phyloP scores from a whole-genome alignment of 2,113 vertebrate genomes.

The Actenoides hombroni region DNA sequence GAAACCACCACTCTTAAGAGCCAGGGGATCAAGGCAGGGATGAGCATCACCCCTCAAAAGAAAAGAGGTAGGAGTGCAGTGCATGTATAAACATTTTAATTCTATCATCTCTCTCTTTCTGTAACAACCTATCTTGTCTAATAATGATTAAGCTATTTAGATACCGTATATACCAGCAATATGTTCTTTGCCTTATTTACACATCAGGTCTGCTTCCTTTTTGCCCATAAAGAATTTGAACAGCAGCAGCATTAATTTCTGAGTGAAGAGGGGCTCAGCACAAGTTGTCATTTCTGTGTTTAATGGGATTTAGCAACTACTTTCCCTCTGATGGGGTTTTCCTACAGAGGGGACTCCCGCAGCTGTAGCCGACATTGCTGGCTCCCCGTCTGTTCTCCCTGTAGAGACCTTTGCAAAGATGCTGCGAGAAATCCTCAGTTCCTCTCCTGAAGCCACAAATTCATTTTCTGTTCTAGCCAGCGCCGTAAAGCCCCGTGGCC shows the following conservation, averaged over 20 bases:
- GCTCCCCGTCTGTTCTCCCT: neutral
- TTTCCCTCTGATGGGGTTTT: neutral
- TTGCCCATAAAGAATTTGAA: neutral
- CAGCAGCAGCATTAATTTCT: neutral
- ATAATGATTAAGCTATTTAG: neutral
- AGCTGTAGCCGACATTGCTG: neutral
- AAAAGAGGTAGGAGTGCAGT: neutral
- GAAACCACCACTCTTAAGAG: neutral
- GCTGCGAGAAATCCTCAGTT: neutral
- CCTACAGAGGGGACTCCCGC: neutral
- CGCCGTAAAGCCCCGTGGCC: accelerated
- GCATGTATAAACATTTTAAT: neutral
- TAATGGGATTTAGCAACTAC: neutral
- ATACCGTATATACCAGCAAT: neutral
- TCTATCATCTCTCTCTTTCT: neutral
- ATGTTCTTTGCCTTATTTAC: neutral
- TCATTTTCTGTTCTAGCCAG: neutral
- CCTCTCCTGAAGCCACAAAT: neutral
- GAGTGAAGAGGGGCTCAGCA: neutral
- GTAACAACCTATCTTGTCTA: neutral
- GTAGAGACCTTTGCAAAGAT: neutral
- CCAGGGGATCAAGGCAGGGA: neutral
- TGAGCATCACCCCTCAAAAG: accelerated
- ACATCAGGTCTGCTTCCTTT: neutral
- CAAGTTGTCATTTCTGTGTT: neutral